Conservation (phyloP, 2,113 vertebrate genomes). For the Tychaedon coryphoeus region DNA sequence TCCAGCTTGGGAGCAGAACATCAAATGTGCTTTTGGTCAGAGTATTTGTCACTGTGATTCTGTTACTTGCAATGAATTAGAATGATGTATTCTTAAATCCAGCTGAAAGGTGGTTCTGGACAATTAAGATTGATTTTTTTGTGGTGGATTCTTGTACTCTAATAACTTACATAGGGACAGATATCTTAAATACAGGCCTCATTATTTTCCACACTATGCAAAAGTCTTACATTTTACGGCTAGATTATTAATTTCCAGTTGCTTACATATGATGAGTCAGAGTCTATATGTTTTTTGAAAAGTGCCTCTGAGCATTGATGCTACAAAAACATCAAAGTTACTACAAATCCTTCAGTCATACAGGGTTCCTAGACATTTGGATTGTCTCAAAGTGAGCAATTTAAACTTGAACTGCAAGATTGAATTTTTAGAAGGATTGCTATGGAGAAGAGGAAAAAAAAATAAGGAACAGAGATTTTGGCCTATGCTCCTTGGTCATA, state of each 20-base stretch:
- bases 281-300: not conserved
- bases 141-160: not conserved
- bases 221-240: not conserved
- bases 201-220: not conserved
- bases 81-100: not conserved
- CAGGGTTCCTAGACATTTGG: not conserved
- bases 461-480: not conserved
- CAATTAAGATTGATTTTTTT: constrained; percentile 12
- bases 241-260: not conserved
- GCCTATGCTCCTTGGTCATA: not conserved
- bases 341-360: constrained; percentile 1
- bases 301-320: not conserved
- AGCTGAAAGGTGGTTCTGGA: not conserved
- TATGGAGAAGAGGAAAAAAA: not conserved
- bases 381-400: constrained; percentile 31
- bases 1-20: not conserved
- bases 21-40: not conserved
- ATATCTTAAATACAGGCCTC: not conserved
- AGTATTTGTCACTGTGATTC: not conserved
- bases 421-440: constrained; percentile 29
- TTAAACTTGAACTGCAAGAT: not conserved
- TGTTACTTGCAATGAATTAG: not conserved
- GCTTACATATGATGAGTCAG: not conserved
- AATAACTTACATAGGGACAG: not conserved
- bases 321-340: not conserved